phyloP scores from a whole-genome alignment of 2,113 vertebrate species.

The Centropus unirufus region DNA sequence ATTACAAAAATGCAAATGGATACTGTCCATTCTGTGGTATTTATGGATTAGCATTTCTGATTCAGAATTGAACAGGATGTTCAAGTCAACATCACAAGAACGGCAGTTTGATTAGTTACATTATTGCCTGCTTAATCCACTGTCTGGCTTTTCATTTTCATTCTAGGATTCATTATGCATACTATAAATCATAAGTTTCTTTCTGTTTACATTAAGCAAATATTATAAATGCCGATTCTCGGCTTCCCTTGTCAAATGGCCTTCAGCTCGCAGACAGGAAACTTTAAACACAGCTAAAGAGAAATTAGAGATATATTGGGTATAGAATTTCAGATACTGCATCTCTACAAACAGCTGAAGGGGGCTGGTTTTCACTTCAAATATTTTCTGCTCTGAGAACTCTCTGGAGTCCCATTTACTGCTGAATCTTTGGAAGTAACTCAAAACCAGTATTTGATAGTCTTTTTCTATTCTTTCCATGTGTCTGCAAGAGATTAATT shows the following conservation, averaged over 20 bases:
- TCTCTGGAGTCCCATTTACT: conserved; percentile 57
- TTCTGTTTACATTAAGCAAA: conserved; percentile 40
- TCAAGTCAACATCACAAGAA: neutral
- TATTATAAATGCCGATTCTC: conserved; percentile 22
- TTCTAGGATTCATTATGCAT: neutral
- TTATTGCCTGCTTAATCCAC: neutral
- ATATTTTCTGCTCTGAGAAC: conserved; percentile 60
- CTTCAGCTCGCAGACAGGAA: conserved; percentile 38
- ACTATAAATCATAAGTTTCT: conserved; percentile 26
- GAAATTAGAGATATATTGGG: conserved; percentile 49
- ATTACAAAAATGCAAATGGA: neutral
- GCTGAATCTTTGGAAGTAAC: conserved; percentile 2
- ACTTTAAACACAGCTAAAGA: conserved; percentile 48
- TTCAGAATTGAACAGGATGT: neutral
- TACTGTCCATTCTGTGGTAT: neutral
- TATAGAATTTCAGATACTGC: conserved; percentile 52
- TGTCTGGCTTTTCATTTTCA: conserved; percentile 18
- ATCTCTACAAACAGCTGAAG: conserved; percentile 64
- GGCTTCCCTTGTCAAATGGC: conserved; percentile 41
- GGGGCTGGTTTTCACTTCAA: conserved; percentile 49
- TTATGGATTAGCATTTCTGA: neutral
- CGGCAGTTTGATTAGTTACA: neutral
- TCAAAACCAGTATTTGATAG: conserved; percentile 40
- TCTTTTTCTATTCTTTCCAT: neutral
- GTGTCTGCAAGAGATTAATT: neutral